Conservation (phyloP, 2,888 invertebrate species). For the Meliscaeva auricollis region DNA sequence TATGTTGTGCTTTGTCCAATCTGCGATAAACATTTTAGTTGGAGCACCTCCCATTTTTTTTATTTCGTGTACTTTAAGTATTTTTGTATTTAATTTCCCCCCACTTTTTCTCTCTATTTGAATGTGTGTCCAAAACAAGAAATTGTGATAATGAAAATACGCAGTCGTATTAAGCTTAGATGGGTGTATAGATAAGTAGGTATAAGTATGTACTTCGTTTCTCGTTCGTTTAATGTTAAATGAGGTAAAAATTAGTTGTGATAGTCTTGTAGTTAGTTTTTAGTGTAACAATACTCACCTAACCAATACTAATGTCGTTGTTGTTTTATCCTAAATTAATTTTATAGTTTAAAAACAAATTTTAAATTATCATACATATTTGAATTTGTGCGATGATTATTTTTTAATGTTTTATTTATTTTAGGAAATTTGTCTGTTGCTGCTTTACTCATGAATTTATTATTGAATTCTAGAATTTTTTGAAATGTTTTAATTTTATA, state of each 20-base stretch:
- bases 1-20: constrained; percentile 72
- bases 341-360: too few relatives aligned
- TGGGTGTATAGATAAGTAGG: constrained; percentile 5
- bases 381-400: background rate
- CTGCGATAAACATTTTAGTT: constrained; percentile 76
- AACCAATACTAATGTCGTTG: background rate
- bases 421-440: constrained; percentile 30
- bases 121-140: constrained; percentile 29
- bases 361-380: too few relatives aligned
- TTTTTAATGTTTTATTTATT: constrained; percentile 18
- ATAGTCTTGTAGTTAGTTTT: constrained; percentile 52
- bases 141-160: constrained; percentile 63
- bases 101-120: constrained; percentile 35
- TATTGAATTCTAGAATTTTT: too few relatives aligned
- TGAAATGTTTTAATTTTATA: too few relatives aligned
- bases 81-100: constrained; percentile 48
- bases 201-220: constrained; percentile 3
- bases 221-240: constrained; percentile 63
- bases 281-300: background rate
- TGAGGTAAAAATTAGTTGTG: constrained; percentile 53
- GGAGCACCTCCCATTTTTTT: constrained; percentile 77
- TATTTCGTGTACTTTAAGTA: constrained; percentile 64
- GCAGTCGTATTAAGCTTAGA: constrained; percentile 46
- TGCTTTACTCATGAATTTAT: too few relatives aligned
- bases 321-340: constrained; percentile 6